phyloP scores from a whole-genome alignment of 2,797 vertebrate genomes.

The Pelochelys cantorii region DNA sequence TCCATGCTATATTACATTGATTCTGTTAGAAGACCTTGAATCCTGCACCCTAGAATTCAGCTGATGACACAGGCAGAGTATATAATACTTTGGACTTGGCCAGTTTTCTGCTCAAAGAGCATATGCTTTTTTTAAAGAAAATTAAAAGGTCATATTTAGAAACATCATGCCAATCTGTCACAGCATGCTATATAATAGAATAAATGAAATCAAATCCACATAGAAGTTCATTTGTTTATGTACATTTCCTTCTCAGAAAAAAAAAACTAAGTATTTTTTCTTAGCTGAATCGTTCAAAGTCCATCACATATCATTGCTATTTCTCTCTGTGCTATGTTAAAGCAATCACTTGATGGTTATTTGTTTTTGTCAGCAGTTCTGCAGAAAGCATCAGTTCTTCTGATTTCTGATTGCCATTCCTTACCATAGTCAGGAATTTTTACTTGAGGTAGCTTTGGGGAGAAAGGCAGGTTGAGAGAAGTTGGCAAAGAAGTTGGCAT shows the following conservation, averaged over 20 bases:
- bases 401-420: not conserved
- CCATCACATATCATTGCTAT: not conserved
- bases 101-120: not conserved
- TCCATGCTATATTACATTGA: not conserved
- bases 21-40: not conserved
- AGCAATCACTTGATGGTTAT: not conserved
- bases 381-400: not conserved
- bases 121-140: not conserved
- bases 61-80: not conserved
- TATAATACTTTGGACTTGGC: not conserved
- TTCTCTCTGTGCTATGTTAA: not conserved
- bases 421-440: not conserved
- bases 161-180: not conserved
- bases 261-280: not conserved
- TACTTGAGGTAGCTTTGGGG: not conserved
- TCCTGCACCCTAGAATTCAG: not conserved
- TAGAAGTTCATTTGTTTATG: not conserved
- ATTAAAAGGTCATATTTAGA: not conserved
- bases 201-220: conserved; percentile 29
- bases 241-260: not conserved
- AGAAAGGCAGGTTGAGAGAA: not conserved
- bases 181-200: conserved; percentile 22
- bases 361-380: not conserved
- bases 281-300: conserved; percentile 39
- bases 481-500: not conserved